These are phyloP conservation scores for Phania funesta DNA, from an alignment of 2,888 invertebrate genomes.

Conservation along the genomic window DNA sequence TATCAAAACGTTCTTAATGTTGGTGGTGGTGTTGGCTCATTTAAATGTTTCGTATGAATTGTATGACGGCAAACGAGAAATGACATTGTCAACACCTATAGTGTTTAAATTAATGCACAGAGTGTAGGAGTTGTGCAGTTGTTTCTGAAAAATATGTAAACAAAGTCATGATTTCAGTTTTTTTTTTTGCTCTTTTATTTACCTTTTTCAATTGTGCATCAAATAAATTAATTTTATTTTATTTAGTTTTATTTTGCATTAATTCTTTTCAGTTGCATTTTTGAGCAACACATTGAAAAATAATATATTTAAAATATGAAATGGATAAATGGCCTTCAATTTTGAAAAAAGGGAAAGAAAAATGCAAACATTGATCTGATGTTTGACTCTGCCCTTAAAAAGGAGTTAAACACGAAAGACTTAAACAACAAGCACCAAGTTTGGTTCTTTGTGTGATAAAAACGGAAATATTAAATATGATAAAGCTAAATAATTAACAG, in stretches of 20 bases:
- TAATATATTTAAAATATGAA: neutral
- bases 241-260: neutral
- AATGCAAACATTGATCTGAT: too few species aligned
- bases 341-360: too few species aligned
- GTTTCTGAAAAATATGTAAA: slow-evolving; percentile 36
- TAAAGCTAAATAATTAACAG: too few species aligned
- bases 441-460: too few species aligned
- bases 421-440: too few species aligned
- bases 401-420: too few species aligned
- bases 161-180: slow-evolving; percentile 37
- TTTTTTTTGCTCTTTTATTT: neutral
- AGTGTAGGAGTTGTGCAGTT: slow-evolving; percentile 48
- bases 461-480: too few species aligned
- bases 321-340: too few species aligned
- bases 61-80: slow-evolving; percentile 53
- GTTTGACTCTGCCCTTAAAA: too few species aligned
- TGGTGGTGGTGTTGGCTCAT: slow-evolving; percentile 46
- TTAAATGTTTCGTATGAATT: slow-evolving; percentile 42
- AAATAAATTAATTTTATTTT: slow-evolving; percentile 34
- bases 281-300: neutral
- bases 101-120: slow-evolving; percentile 56
- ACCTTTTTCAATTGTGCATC: slow-evolving; percentile 12
- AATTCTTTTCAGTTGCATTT: neutral
- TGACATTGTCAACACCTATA: slow-evolving; percentile 62
- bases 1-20: slow-evolving; percentile 45